Evolutionary conservation across 2,888 invertebrate species (phyloP), one percentile per base, ranked within the genome.

Genomic region (Icerya purchasi): DNA sequence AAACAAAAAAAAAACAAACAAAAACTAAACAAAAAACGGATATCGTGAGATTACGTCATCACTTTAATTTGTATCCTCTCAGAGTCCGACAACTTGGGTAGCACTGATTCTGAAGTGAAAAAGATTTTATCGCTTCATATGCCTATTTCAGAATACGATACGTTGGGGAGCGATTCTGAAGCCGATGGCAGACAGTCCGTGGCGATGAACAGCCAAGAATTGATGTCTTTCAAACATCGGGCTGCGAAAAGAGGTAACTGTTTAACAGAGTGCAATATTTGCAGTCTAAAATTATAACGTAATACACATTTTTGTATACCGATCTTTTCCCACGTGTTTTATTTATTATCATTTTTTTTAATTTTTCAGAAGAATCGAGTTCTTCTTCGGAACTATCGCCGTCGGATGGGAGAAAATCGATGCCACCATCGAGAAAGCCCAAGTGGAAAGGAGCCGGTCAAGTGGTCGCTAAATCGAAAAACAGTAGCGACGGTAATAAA

Each of bases 41-140:
- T 36, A 14, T 5, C 14, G 36, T 36, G 5, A 36, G 36, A 8
- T 36, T 36, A n/a, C n/a, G n/a, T n/a, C n/a, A n/a, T n/a, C n/a
- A n/a, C n/a, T n/a, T 36, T 8, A 36, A 8, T 36, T 36, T 36
- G 21, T 59, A 24, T 56, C 67, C 69, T 79, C 78, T 69, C 83
- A 84, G 84, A 90, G 79, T 86, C 86, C 77, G 88, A 87, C 83
- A 88, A 87, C 83, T 81, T 87, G 82, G 88, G 89, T 76, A 88
- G 87, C 73, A 88, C 88, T 79, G 88, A 89, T 81, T 88, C 88
- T 76, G 88, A 89, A 81, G 86, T 86, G 77, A 86, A 86, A 83
- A 86, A 86, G 82, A 86, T 86, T 80, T 75, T 86, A 82, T 85
- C 86, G 73, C 83, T 86, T 76, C 86, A 86, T 81, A 83, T 86